Base-by-base conservation (phyloP, 92 coral and sea anemone genomes). In the Paragorgia papillata region DNA sequence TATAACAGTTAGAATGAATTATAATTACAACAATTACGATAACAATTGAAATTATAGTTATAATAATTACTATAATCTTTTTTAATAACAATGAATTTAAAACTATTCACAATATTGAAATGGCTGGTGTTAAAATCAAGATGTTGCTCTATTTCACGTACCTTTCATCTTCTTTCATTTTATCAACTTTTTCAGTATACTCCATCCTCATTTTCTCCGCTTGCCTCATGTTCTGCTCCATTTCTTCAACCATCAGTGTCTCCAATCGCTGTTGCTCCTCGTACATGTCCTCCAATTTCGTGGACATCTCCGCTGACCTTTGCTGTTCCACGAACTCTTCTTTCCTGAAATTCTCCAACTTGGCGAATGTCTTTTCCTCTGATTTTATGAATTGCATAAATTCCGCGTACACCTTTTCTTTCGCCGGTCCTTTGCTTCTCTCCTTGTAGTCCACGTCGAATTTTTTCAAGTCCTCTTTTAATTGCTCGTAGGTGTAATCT, bases 121-220 rank as follows among this genome's bases (percentile, higher is more conserved):
- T n/a, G n/a, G n/a, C n/a, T n/a, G n/a, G n/a, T n/a, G n/a, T n/a
- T n/a, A n/a, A n/a, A n/a, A n/a, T n/a, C n/a, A n/a, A n/a, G n/a
- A n/a, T n/a, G n/a, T n/a, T n/a, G n/a, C n/a, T n/a, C n/a, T n/a
- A n/a, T 4, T 46, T 46, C n/a, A 7, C 77, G 27, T 28, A 70
- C 77, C 39, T 70, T n/a, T 70, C 77, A 18, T 70, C 77, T 0
- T 70, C 62, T 70, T 70, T 50, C 77, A 70, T 70, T 37, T 53
- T 54, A 28, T 70, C 77, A 12, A 70, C 33, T 8, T 37, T 27
- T 20, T 70, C 62, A 18, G 35, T 53, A 34, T 68, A 58, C 48
- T 40, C 84, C 58, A 17, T 32, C 32, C 9, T 80, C 84, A 80
- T 3, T 17, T 65, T 54, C 66, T 25, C 59, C 6, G 75, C 75